Percentiles rank a stretch among this genome's conserved stretches.
phyloP scores from a whole-genome alignment of 1,140 invertebrate genomes.

The Copidosoma floridanum region DNA sequence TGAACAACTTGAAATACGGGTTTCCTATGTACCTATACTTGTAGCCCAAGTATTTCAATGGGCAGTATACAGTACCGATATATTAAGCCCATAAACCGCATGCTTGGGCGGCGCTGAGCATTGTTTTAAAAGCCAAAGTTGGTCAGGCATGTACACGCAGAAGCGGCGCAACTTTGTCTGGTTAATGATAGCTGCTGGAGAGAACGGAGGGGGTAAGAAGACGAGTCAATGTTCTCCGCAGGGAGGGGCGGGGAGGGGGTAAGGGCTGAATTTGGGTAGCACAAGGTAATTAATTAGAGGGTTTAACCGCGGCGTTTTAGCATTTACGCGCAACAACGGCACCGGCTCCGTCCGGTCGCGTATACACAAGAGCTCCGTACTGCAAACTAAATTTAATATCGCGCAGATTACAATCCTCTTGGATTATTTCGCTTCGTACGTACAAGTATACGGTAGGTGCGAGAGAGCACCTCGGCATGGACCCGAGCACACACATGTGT shows the following conservation, averaged over 20 bases:
- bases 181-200: slow-evolving; percentile 31
- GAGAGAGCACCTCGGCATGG: too few species aligned
- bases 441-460: too few species aligned
- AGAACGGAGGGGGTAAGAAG: background rate
- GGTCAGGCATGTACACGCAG: background rate
- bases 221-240: too few species aligned
- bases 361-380: too few species aligned
- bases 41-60: too few species aligned
- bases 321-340: too few species aligned
- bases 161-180: slow-evolving; percentile 34
- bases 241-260: background rate
- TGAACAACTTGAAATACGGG: too few species aligned
- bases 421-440: slow-evolving; percentile 48
- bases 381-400: slow-evolving; percentile 51
- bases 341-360: too few species aligned
- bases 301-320: slow-evolving; percentile 44
- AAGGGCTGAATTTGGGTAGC: background rate
- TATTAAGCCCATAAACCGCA: too few species aligned
- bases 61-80: too few species aligned
- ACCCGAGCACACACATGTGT: too few species aligned
- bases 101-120: slow-evolving; percentile 5
- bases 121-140: slow-evolving; percentile 26
- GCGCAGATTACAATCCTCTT: slow-evolving; percentile 45
- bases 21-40: too few species aligned
- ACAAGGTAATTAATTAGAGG: slow-evolving; percentile 46